A percentile compares a stretch with the other conserved stretches of the same genome.
Conservation (phyloP, 2,797 vertebrate species). For the Danio jaintianensis region DNA sequence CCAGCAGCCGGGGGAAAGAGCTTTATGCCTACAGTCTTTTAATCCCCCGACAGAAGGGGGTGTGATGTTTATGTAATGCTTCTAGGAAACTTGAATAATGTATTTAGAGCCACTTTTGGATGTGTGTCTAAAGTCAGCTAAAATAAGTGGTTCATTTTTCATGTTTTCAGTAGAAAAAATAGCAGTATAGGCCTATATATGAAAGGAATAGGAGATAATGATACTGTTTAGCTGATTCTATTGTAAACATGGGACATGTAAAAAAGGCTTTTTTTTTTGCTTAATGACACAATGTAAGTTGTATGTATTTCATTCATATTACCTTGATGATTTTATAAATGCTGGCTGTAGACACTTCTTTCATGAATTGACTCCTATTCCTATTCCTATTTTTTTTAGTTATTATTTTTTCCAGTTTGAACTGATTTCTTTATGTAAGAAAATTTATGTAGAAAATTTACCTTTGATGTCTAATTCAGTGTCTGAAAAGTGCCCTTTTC, state of each 20-base stretch:
- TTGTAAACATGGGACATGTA: neutral
- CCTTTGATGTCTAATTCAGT: no score
- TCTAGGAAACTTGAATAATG: slow-evolving; percentile 47
- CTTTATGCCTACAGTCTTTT: slow-evolving; percentile 28
- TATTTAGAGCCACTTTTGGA: slow-evolving; percentile 14
- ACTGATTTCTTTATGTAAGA: no score
- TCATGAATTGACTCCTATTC: neutral
- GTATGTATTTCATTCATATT: neutral
- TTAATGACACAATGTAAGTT: neutral
- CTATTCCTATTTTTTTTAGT: no score
- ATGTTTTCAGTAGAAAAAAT: neutral
- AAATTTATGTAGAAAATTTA: no score
- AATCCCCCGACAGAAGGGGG: slow-evolving; percentile 28
- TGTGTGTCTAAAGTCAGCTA: neutral
- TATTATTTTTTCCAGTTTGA: no score
- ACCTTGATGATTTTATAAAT: no score
- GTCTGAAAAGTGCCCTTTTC: no score
- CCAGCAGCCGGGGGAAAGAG: slow-evolving; percentile 11
- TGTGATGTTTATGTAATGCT: slow-evolving; percentile 37
- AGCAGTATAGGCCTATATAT: neutral
- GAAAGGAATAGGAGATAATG: no score
- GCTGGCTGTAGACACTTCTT: no score
- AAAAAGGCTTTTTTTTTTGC: neutral
- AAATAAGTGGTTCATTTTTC: neutral
- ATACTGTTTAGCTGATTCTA: neutral